Conservation (phyloP, 1,140 invertebrate species). For the Nasonia giraulti region DNA sequence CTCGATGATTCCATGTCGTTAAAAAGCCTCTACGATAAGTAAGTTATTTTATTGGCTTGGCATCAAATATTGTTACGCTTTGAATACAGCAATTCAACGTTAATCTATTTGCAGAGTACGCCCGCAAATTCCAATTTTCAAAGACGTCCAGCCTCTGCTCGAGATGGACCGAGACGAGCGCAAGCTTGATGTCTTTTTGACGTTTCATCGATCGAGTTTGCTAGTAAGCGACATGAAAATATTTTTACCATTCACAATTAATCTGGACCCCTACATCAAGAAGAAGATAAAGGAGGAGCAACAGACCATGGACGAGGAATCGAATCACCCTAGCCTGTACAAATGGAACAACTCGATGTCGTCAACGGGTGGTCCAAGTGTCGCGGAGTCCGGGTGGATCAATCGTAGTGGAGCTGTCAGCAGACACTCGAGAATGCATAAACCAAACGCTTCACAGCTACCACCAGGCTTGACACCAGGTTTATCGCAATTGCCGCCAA, state of each 20-base stretch:
- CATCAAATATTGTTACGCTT: not conserved
- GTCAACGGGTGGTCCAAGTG: not conserved
- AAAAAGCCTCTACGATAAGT: conserved; percentile 95
- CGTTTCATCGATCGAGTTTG: conserved; percentile 88
- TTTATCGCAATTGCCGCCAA: conserved; percentile 44
- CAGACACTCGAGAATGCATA: conserved; percentile 55
- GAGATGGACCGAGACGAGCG: conserved; percentile 95
- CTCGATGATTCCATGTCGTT: conserved; percentile 90
- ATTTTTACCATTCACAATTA: conserved; percentile 97
- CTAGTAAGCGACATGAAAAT: conserved; percentile 92
- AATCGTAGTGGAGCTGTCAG: conserved; percentile 38
- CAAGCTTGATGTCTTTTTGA: conserved; percentile 94
- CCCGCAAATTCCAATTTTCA: conserved; percentile 86
- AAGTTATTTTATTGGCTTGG: conserved; percentile 59
- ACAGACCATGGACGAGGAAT: conserved; percentile 79
- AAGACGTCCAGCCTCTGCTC: conserved; percentile 91
- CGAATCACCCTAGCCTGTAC: conserved; percentile 54
- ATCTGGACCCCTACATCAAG: conserved; percentile 95
- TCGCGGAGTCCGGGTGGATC: conserved; percentile 54
- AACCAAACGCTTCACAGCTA: conserved; percentile 42
- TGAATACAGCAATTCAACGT: not conserved
- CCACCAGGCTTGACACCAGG: not conserved
- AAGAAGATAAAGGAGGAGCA: conserved; percentile 93
- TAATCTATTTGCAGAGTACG: conserved; percentile 78
- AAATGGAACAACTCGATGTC: conserved; percentile 52